Evolutionary conservation across 2,797 vertebrate species (phyloP).

Genomic region (Anguilla anguilla): DNA sequence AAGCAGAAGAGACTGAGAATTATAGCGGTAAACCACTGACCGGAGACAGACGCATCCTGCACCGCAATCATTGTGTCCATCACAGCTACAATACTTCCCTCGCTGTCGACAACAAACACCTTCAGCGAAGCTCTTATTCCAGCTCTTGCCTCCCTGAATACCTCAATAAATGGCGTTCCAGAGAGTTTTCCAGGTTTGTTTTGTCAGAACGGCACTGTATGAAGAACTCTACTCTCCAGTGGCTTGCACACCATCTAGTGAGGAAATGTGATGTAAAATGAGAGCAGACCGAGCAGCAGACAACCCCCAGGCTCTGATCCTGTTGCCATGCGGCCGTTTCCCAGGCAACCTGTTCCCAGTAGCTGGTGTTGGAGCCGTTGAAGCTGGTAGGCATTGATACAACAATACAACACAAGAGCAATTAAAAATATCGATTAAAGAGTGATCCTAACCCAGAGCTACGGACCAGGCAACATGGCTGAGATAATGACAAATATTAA

Average conservation of each 20-base stretch:
- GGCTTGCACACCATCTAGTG: conserved; percentile 93
- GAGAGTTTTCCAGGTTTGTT: conserved; percentile 69
- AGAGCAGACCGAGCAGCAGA: conserved; percentile 82
- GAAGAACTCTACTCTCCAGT: conserved; percentile 80
- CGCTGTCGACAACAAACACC: conserved; percentile 57
- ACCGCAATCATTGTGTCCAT: conserved; percentile 94
- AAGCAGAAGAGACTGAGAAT: conserved; percentile 93
- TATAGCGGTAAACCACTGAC: conserved; percentile 90
- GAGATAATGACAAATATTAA: conserved; percentile 15
- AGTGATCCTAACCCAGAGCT: conserved; percentile 44
- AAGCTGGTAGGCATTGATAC: conserved; percentile 71
- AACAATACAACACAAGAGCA: conserved; percentile 54
- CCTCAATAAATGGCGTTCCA: conserved; percentile 63
- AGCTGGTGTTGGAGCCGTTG: conserved; percentile 78
- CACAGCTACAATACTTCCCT: conserved; percentile 70
- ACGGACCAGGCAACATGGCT: conserved; percentile 1
- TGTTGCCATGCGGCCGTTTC: conserved; percentile 99
- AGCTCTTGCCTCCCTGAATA: conserved; percentile 63
- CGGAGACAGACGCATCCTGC: conserved; percentile 92
- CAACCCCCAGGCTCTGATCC: conserved; percentile 92
- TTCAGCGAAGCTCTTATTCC: conserved; percentile 56
- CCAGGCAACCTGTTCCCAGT: conserved; percentile 92
- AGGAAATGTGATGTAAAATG: conserved; percentile 84
- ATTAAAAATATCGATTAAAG: conserved; percentile 68
- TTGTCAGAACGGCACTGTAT: conserved; percentile 69